Evolutionary conservation across 2,888 invertebrate genomes (phyloP).

Genomic region (Strigamia crassipes): DNA sequence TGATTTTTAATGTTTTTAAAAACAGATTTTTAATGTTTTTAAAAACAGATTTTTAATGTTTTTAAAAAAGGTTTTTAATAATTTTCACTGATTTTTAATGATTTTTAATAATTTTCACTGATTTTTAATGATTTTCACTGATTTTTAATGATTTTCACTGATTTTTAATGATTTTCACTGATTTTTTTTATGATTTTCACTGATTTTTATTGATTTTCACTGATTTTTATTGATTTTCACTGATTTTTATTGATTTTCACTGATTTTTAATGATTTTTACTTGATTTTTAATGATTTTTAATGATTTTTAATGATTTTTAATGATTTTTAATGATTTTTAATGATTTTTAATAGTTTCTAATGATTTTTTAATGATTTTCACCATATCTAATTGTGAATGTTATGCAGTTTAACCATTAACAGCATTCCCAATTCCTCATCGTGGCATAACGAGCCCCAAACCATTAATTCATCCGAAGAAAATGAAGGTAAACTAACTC

Average conservation of each 20-base stretch:
- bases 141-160: too few relatives aligned
- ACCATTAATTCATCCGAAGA: neutral
- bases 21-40: too few relatives aligned
- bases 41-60: too few relatives aligned
- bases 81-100: neutral
- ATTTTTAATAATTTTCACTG: neutral
- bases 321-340: neutral
- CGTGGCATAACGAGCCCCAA: neutral
- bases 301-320: neutral
- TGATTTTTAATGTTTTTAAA: too few relatives aligned
- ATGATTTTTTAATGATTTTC: neutral
- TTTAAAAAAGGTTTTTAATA: too few relatives aligned
- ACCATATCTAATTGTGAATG: neutral
- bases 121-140: neutral
- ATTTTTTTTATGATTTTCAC: too few relatives aligned
- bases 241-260: too few relatives aligned
- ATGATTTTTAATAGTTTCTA: neutral
- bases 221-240: too few relatives aligned
- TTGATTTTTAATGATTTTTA: too few relatives aligned
- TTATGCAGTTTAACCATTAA: neutral
- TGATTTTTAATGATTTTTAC: too few relatives aligned
- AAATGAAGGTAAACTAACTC: neutral
- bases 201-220: too few relatives aligned
- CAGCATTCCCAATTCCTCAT: slow-evolving; percentile 13
- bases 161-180: neutral